Conservation (phyloP, 2,797 vertebrate genomes). For the Epinephelus awoara region DNA sequence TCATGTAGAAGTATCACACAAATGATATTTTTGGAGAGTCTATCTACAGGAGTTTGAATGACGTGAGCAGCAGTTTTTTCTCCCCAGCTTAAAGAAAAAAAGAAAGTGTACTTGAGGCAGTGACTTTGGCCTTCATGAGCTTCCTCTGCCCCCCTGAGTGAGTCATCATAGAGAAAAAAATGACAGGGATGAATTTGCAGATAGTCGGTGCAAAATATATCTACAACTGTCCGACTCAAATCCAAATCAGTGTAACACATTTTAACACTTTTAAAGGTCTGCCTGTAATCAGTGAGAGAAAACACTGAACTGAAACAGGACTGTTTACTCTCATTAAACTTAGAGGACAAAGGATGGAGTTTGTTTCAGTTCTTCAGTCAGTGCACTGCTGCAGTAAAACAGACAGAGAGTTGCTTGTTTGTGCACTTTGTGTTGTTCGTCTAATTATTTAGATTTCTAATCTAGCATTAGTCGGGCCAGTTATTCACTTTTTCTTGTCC, state of each 20-base stretch:
- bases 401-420: conserved; percentile 40
- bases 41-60: conserved; percentile 31
- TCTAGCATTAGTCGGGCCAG: conserved; percentile 47
- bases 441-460: conserved; percentile 59
- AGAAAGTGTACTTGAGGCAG: conserved; percentile 19
- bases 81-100: conserved; percentile 27
- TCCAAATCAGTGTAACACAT: background rate
- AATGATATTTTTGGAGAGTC: conserved; percentile 36
- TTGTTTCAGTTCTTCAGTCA: conserved; percentile 30
- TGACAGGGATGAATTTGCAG: conserved; percentile 6
- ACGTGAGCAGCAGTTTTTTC: conserved; percentile 34
- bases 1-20: conserved; percentile 14
- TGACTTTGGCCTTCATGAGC: conserved; percentile 38
- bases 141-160: conserved; percentile 9
- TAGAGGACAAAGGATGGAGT: conserved; percentile 26
- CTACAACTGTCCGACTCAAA: background rate
- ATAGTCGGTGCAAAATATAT: conserved; percentile 14
- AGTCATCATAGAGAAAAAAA: conserved; percentile 18
- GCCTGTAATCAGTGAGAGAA: background rate
- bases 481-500: conserved; percentile 45
- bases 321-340: conserved; percentile 26
- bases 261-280: conserved; percentile 17
- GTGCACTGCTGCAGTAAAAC: conserved; percentile 27
- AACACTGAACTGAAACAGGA: background rate
- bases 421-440: conserved; percentile 51